Evolutionary conservation across 2,113 vertebrate species (phyloP), one percentile per base, ranked within the genome.

Genomic region (Xenotilapia caudafasciata): DNA sequence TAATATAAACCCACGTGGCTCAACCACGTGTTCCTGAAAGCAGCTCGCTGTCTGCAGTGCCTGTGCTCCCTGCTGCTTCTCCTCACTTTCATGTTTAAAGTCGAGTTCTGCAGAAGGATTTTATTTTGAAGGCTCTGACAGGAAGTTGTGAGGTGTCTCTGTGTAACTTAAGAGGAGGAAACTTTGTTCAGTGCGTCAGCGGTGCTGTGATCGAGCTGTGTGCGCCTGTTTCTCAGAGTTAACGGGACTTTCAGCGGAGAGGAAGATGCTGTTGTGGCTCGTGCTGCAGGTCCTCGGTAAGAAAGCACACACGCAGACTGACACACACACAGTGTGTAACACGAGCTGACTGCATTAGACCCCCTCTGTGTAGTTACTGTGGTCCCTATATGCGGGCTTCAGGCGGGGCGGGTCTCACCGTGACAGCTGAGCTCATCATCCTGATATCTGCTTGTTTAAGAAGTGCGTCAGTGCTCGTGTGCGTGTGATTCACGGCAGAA

Each of bases 41-140:
- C 42, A 15, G 42, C 42, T 6, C 3, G 0, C 42, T 47, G 0
- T 47, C 45, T 4, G 45, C 45, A 7, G 45, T 47, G 0, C 0
- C 45, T 15, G 45, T 47, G 14, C 45, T 0, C 14, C 45, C 45
- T 47, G 15, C 2, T 47, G 45, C 45, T 47, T 47, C 15, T 47
- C 45, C 7, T 47, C 45, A 47, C 0, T 47, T 47, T 47, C 45
- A 47, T 17, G 45, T 47, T 47, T 4, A 0, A 42, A 42, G 40
- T 42, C 40, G 45, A 49, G 14, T 8, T 49, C 45, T 49, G 45
- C 45, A 49, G 47, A 49, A 49, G 7, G 47, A 49, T 53, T 53
- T 53, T 53, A 53, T n/a, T 53, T 19, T 53, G 49, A 53, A 53
- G 49, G 49, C 19, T n/a, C 49, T n/a, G 49, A n/a, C 49, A 53